phyloP scores from a whole-genome alignment of 1,140 invertebrate species.

The Drosophila elegans region DNA sequence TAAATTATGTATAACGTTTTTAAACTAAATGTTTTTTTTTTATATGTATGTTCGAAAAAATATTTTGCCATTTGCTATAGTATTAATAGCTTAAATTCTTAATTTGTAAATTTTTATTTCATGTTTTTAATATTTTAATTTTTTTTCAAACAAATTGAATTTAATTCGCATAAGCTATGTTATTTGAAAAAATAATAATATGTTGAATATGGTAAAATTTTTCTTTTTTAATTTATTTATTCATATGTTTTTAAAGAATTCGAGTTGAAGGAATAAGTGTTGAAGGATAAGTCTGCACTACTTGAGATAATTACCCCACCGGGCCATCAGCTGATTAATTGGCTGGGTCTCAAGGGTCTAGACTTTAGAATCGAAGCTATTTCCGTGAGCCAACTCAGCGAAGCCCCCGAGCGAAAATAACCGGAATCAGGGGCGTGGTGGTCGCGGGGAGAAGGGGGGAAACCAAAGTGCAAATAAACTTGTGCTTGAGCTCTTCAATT shows the following conservation, averaged over 20 bases:
- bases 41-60: too few relatives aligned
- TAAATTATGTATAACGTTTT: too few relatives aligned
- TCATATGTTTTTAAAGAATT: too few relatives aligned
- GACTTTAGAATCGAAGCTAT: conserved; percentile 26
- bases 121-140: too few relatives aligned
- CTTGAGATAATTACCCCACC: conserved; percentile 30
- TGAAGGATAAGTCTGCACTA: not conserved
- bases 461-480: too few relatives aligned
- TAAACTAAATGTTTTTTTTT: too few relatives aligned
- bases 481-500: not conserved
- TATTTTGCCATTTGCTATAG: too few relatives aligned
- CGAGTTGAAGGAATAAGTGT: too few relatives aligned
- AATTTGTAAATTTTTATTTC: too few relatives aligned
- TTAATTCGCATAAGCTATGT: too few relatives aligned
- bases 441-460: not conserved
- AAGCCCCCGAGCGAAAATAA: not conserved
- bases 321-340: conserved; percentile 46
- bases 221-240: not conserved
- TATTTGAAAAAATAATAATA: too few relatives aligned
- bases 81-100: too few relatives aligned
- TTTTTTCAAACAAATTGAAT: not conserved
- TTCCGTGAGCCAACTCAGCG: conserved; percentile 43
- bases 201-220: not conserved
- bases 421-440: conserved; percentile 9
- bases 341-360: conserved; percentile 12